Base-by-base conservation (phyloP, 2,888 invertebrate genomes). In the Koerneria pararmatus region DNA sequence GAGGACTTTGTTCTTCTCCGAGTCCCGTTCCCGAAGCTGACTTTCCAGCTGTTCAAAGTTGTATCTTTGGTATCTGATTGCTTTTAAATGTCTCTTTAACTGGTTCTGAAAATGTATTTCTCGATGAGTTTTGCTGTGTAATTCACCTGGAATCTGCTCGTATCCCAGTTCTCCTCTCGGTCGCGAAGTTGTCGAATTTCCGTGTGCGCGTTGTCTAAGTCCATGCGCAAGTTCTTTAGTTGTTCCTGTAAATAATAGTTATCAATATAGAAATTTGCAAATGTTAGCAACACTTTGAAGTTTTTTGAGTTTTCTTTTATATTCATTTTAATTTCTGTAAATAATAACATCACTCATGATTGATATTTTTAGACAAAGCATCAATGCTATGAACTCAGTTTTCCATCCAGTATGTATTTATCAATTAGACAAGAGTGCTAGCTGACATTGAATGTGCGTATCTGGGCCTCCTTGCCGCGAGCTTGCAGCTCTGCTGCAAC, bases 401-500 rank as follows among this genome's bases (percentile, higher is more conserved):
- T 22, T 32, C 24, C 57, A n/a, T n/a, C n/a, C n/a, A 41, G 46
- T 15, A 41, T 41, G 46, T n/a, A 41, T 41, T 41, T n/a, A n/a
- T 15, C 46, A 15, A 41, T 41, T 41, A n/a, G n/a, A 15, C 46
- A 11, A 31, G n/a, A n/a, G n/a, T n/a, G n/a, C n/a, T n/a, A n/a
- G n/a, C 46, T 58, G 27, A 74, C 79, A 64, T 82, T 82, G 64
- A 82, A 70, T 60, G 81, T 80, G 19, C 82, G 70, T 15, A 82
- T 69, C 68, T 82, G 82, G 24, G 82, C 82, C 65, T 82, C 82
- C 69, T 82, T 82, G 67, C 82, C 82, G 27, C 82, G 71, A 37
- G 79, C 78, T 58, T 82, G 81, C 51, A 82, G 75, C 49, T 82
- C 82, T 31, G 82, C 71, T n/a, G 82, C 80, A 31, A 78, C 77